A percentile compares a stretch with the other conserved stretches of the same genome.
These are phyloP conservation scores for Ardeotis arabs DNA, from an alignment of 2,113 vertebrate species.

Conservation along the genomic window DNA sequence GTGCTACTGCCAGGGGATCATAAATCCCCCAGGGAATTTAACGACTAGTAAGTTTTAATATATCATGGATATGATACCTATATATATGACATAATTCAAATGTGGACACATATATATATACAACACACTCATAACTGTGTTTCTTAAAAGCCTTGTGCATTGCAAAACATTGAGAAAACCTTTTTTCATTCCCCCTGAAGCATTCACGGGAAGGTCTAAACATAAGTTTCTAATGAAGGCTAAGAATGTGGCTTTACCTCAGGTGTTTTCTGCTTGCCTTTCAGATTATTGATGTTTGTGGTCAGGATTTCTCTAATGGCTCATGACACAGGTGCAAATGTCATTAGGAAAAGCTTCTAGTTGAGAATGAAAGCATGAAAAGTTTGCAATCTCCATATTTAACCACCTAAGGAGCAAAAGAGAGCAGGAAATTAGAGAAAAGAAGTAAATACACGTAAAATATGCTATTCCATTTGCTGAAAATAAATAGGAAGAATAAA, in stretches of 20 bases:
- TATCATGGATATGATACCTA: neutral
- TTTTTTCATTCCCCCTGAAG: neutral
- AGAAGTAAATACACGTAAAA: neutral
- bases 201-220: neutral
- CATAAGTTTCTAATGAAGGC: neutral
- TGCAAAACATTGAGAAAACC: neutral
- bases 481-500: neutral
- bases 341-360: neutral
- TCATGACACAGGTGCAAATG: neutral
- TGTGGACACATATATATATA: neutral
- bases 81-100: neutral
- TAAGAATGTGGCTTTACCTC: neutral
- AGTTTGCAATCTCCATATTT: neutral
- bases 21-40: neutral
- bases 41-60: neutral
- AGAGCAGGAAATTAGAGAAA: neutral
- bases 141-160: neutral
- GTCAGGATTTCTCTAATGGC: neutral
- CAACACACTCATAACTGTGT: neutral
- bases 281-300: constrained; percentile 13
- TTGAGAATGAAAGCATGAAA: neutral
- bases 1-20: neutral
- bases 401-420: neutral
- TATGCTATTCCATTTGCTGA: neutral
- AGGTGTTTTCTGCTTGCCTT: constrained; percentile 29